A percentile compares a stretch with the other conserved stretches of the same genome.
These are phyloP conservation scores for Eudasyphora cyanicolor DNA, from an alignment of 2,888 invertebrate species.

Conservation along the genomic window DNA sequence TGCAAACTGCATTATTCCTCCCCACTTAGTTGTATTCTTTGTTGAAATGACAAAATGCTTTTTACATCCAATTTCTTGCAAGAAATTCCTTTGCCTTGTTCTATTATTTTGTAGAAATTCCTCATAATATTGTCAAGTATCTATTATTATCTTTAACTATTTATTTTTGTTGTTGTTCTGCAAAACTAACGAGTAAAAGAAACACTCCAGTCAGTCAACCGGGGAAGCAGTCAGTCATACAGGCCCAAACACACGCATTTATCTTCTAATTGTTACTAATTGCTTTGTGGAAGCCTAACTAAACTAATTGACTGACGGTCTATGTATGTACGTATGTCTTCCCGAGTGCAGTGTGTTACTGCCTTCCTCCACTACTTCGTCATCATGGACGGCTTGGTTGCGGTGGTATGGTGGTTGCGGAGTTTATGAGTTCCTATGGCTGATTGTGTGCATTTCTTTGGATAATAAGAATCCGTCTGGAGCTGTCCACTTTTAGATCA, in stretches of 20 bases:
- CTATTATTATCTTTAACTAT: neutral
- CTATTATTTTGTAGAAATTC: slow-evolving; percentile 38
- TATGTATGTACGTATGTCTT: too few species aligned
- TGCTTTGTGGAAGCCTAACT: slow-evolving; percentile 54
- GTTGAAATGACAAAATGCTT: neutral
- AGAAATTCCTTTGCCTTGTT: slow-evolving; percentile 10
- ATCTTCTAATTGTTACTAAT: slow-evolving; percentile 64
- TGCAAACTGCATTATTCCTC: neutral
- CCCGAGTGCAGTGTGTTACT: slow-evolving; percentile 12
- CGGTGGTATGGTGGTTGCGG: neutral
- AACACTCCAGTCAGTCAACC: neutral
- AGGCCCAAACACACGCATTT: slow-evolving; percentile 48
- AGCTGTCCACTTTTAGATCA: neutral
- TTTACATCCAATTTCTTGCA: slow-evolving; percentile 5
- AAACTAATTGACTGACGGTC: slow-evolving; percentile 56
- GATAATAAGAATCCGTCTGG: neutral
- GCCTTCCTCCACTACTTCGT: slow-evolving; percentile 52
- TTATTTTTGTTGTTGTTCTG: neutral
- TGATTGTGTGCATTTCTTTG: neutral
- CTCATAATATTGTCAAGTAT: slow-evolving; percentile 44
- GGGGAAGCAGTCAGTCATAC: neutral
- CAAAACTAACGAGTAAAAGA: neutral
- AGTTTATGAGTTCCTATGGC: neutral
- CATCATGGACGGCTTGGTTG: slow-evolving; percentile 15
- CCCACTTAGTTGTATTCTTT: neutral